These are phyloP conservation scores for Leptatherina wallacei DNA, from an alignment of 2,797 vertebrate genomes.

Conservation along the genomic window DNA sequence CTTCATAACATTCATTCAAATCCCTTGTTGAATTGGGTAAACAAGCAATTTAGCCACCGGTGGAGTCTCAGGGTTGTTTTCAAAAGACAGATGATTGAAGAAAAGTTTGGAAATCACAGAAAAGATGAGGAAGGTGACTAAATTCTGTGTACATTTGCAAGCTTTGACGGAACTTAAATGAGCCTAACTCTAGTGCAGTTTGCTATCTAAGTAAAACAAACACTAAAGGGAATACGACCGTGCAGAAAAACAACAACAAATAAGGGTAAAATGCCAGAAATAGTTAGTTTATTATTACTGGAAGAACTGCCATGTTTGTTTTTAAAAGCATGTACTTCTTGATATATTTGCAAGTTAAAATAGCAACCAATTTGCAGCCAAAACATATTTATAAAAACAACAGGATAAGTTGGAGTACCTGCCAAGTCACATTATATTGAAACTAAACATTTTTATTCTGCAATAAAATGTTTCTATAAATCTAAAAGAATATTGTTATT, in stretches of 20 bases:
- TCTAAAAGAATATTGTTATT: background rate
- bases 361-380: background rate
- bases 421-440: background rate
- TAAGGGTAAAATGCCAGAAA: background rate
- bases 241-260: background rate
- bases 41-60: slow-evolving; percentile 56
- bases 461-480: background rate
- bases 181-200: no score
- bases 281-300: background rate
- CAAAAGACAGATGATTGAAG: slow-evolving; percentile 28
- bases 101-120: slow-evolving; percentile 36
- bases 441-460: background rate
- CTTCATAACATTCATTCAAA: slow-evolving; percentile 52
- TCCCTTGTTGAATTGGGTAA: slow-evolving; percentile 65
- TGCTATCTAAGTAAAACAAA: slow-evolving; percentile 28
- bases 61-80: slow-evolving; percentile 24
- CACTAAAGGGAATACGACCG: slow-evolving; percentile 4
- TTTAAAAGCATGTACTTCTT: background rate
- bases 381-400: background rate
- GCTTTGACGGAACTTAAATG: slow-evolving; percentile 9
- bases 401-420: background rate
- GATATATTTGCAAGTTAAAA: background rate
- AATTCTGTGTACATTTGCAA: slow-evolving; percentile 8
- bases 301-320: background rate
- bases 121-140: slow-evolving; percentile 16